Evolutionary conservation across 2,888 invertebrate genomes (phyloP), one percentile per base, ranked within the genome.

Genomic region (Drosophila nigritarsus): DNA sequence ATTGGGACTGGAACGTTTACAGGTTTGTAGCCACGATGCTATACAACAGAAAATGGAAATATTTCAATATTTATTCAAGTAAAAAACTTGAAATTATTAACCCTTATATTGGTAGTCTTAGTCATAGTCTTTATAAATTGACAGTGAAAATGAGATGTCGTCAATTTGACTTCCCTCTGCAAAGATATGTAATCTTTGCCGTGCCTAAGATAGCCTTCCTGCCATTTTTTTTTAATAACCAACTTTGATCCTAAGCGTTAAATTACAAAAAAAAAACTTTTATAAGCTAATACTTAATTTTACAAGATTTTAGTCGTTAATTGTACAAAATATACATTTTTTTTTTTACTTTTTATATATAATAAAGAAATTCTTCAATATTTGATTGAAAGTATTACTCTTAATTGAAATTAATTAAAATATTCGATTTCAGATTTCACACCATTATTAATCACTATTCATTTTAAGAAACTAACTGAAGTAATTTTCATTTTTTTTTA

Each of bases 11-110:
- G 91, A 91, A 61, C 94, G 93, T 50, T 92, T 92, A 80, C 95
- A 95, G 13, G 93, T 92, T 76, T 92, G 92, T 64, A 95, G 81
- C 94, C 95, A 95, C 5, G 92, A 80, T 34, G 95, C 95, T 95
- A 85, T 59, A 93, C 63, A 74, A 72, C 3, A 15, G 2, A 20
- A 24, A 20, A 55, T 1, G 13, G 15, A 42, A 38, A 53, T 32
- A 51, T 36, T 58, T 45, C 9, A 2, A n/a, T 13, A 32, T 34
- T 59, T n/a, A 32, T 30, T 42, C 34, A n/a, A 62, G 9, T 45
- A 45, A n/a, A 65, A 18, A 32, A 9, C 18, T 51, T 20, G 24
- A 20, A 24, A 11, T 5, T n/a, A n/a, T 40, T n/a, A n/a, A 40
- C n/a, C 40, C 2, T 38, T 3, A 15, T 51, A 40, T 38, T 59